Evolutionary conservation across 2,888 invertebrate species (phyloP).

Genomic region (Nasonovia ribisnigri): DNA sequence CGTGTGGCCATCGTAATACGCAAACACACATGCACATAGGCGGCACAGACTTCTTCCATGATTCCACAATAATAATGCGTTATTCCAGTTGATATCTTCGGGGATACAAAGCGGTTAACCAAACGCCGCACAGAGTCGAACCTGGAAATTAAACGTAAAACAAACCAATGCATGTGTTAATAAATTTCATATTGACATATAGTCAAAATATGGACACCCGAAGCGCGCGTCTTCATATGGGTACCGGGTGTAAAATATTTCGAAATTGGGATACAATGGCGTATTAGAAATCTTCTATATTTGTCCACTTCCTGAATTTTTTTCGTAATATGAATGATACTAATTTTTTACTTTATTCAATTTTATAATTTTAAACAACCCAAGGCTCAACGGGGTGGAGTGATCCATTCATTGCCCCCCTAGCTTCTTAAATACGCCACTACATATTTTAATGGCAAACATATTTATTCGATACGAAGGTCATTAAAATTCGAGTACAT

Average conservation of each 20-base stretch:
- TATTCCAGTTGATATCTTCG: not conserved
- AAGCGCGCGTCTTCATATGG: too few relatives aligned
- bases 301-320: not conserved
- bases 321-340: not conserved
- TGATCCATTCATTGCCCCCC: not conserved
- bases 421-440: not conserved
- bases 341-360: not conserved
- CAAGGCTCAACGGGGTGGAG: not conserved
- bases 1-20: not conserved
- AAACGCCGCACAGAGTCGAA: not conserved
- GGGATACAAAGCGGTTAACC: not conserved
- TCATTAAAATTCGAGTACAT: not conserved
- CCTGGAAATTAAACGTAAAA: constrained; percentile 44
- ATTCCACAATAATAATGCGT: not conserved
- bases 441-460: not conserved
- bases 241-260: not conserved
- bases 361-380: not conserved
- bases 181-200: not conserved
- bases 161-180: not conserved
- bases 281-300: not conserved
- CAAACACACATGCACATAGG: not conserved
- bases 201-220: not conserved
- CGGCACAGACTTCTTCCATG: not conserved
- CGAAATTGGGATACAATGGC: not conserved
- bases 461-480: not conserved